Evolutionary conservation across 2,888 invertebrate species (phyloP), one percentile per base, ranked within the genome.

Genomic region (Helobdella robusta): DNA sequence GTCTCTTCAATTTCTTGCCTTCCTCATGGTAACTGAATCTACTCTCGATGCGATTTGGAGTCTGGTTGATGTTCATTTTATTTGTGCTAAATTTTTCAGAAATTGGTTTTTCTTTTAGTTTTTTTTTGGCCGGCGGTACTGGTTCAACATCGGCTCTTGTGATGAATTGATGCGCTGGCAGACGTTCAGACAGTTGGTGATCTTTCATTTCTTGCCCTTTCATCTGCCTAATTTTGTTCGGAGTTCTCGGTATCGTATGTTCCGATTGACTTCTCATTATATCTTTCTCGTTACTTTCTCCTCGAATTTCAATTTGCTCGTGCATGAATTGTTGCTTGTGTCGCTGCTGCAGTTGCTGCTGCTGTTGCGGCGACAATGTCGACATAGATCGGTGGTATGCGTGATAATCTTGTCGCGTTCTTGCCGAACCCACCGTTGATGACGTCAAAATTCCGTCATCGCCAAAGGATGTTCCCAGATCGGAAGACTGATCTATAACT

Each of bases 401-500:
- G 1, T 25, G 1, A n/a, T 56, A 56, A 56, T 56, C 56, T 56
- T 56, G 56, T 30, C 56, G 20, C 2, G 56, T 56, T 56, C 32
- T n/a, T 1, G 56, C 28, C 2, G 56, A 56, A 56, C 56, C 56
- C 11, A 56, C 56, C 15, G 32, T 56, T 8, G 59, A 59, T 35
- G 59, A 59, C 23, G 59, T 59, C 4, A 59, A 34, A 25, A 59
- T 23, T 32, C 36, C 59, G 20, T 59, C 59, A 30, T 61, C 56
- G 2, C 56, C 56, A 28, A 56, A 56, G 5, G 56, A 56, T 5
- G 56, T 56, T 28, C 56, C 56, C 4, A 32, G 30, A 20, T 56
- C 56, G 3, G 56, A 56, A 23, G 61, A 61, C n/a, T 61, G 61
- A 34, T 61, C 61, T 46, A 61, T 44, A 8, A 61, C 61, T 30